These are phyloP conservation scores for Helicoverpa armigera DNA, from an alignment of 1,140 invertebrate species.

Conservation along the genomic window DNA sequence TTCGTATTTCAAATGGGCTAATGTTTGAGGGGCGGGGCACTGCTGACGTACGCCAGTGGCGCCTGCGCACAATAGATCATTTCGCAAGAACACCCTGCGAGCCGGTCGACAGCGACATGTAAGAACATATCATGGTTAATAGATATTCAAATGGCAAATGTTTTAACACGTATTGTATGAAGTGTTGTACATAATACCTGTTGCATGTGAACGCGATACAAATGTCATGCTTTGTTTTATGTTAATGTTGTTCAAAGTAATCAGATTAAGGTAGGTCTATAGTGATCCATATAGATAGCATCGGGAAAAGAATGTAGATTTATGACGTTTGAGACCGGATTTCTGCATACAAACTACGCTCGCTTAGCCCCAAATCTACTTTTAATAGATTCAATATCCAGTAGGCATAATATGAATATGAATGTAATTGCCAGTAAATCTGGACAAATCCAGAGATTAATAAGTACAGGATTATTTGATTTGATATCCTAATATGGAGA, in stretches of 20 bases:
- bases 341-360: no score
- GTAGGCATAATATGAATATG: not conserved
- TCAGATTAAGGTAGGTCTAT: conserved; percentile 30
- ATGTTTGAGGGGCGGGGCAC: conserved; percentile 55
- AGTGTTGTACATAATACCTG: conserved; percentile 15
- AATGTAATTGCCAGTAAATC: no score
- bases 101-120: conserved; percentile 27
- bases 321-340: not conserved
- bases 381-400: not conserved
- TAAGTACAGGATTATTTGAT: no score
- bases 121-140: conserved; percentile 46
- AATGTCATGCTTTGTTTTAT: conserved; percentile 28
- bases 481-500: no score
- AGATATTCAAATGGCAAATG: conserved; percentile 49
- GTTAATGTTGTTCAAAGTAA: conserved; percentile 22
- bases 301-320: not conserved
- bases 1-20: conserved; percentile 61
- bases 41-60: conserved; percentile 37
- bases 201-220: conserved; percentile 17
- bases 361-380: no score
- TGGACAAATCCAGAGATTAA: no score
- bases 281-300: not conserved
- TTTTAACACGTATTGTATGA: conserved; percentile 36
- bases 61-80: conserved; percentile 43
- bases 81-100: conserved; percentile 32